Conservation (phyloP, 2,797 vertebrate species). For the Darevskia nairensis region DNA sequence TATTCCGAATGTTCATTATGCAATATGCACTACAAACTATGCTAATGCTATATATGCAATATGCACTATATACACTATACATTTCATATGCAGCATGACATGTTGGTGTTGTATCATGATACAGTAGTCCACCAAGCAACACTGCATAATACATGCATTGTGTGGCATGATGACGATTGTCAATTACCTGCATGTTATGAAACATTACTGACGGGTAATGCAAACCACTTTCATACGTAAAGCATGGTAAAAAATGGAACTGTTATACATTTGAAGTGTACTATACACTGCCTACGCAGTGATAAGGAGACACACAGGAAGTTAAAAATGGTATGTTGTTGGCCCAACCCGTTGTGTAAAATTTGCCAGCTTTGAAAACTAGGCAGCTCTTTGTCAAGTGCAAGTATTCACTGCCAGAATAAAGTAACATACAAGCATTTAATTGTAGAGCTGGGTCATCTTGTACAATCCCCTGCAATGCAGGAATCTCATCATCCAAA, state of each 20-base stretch:
- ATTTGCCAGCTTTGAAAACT: neutral
- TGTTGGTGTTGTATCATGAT: slow-evolving; percentile 4
- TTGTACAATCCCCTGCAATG: too few species aligned
- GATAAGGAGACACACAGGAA: neutral
- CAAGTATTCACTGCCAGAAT: neutral
- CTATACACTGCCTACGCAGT: neutral
- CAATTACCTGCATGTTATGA: neutral
- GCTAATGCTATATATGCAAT: slow-evolving; percentile 22
- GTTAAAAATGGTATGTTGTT: neutral
- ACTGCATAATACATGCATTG: neutral
- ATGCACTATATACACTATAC: slow-evolving; percentile 29
- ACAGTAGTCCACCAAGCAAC: slow-evolving; percentile 13
- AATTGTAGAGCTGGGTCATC: too few species aligned
- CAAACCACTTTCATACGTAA: neutral
- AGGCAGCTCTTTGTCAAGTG: neutral
- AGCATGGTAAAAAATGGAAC: neutral
- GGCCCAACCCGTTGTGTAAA: neutral
- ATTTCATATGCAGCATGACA: slow-evolving; percentile 12
- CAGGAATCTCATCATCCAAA: too few species aligned
- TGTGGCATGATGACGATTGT: neutral
- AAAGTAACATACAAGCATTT: neutral
- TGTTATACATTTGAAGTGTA: neutral
- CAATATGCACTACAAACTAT: slow-evolving; percentile 33
- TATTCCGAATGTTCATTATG: slow-evolving; percentile 20
- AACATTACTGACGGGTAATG: slow-evolving; percentile 3